Evolutionary conservation across 2,888 invertebrate species (phyloP).

Genomic region (Subacronicta megacephala): DNA sequence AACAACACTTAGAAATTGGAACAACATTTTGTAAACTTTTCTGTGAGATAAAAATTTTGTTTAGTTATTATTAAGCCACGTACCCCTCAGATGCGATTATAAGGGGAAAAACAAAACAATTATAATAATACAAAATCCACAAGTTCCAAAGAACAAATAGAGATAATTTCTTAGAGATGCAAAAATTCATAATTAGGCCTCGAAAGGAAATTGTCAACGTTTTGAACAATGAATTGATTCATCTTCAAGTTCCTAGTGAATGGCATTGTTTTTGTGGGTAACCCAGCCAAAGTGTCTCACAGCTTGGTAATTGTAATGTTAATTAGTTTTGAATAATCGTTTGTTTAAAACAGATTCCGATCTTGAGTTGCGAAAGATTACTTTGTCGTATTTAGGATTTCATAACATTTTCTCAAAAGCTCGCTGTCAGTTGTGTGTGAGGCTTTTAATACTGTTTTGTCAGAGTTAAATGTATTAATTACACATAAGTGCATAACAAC

Average conservation of each 20-base stretch:
- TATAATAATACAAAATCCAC: conserved; percentile 14
- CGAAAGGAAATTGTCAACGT: conserved; percentile 20
- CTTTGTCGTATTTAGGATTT: background rate
- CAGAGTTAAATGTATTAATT: no score
- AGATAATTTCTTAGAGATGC: conserved; percentile 13
- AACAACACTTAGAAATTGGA: no score
- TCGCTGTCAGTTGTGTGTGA: no score
- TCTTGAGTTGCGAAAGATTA: conserved; percentile 4
- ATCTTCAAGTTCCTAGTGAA: conserved; percentile 35
- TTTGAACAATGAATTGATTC: conserved; percentile 41
- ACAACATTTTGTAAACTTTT: no score
- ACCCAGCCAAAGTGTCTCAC: conserved; percentile 20
- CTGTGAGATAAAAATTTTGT: no score
- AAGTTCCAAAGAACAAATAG: conserved; percentile 17
- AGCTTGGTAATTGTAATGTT: conserved; percentile 23
- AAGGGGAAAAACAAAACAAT: background rate
- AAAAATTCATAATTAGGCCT: conserved; percentile 9
- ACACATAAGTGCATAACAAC: no score
- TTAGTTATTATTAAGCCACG: no score
- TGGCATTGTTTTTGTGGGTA: conserved; percentile 45
- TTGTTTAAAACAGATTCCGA: conserved; percentile 10
- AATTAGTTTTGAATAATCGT: conserved; percentile 19
- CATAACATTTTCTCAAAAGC: no score
- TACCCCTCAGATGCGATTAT: no score
- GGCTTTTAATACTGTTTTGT: no score